A percentile compares a stretch with the other conserved stretches of the same genome.
Conservation (phyloP, 2,888 invertebrate genomes). For the Amblyjoppa fuscipennis region DNA sequence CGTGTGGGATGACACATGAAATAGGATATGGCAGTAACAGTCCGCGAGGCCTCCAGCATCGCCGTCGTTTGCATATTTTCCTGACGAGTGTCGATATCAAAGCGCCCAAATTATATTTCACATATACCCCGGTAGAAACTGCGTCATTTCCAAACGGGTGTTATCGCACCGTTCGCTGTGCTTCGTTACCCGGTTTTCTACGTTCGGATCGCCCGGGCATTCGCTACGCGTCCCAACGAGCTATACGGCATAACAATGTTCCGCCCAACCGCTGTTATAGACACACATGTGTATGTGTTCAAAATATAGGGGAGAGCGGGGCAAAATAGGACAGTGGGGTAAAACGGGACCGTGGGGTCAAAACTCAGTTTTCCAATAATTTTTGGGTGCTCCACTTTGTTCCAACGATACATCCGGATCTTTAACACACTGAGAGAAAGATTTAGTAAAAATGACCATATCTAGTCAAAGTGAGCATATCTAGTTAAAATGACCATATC, state of each 20-base stretch:
- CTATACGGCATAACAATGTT: conserved; percentile 6
- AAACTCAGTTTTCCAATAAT: too few species aligned
- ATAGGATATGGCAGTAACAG: conserved; percentile 1
- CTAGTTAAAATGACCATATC: too few species aligned
- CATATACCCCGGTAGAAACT: neutral
- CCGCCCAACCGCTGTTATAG: neutral
- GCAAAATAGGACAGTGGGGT: too few species aligned
- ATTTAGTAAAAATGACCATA: too few species aligned
- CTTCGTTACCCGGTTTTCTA: conserved; percentile 4
- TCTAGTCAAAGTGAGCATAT: too few species aligned
- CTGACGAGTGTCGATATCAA: conserved; percentile 45
- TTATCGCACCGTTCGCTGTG: conserved; percentile 21
- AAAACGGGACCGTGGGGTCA: too few species aligned
- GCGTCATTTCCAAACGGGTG: conserved; percentile 18
- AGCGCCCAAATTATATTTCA: conserved; percentile 51
- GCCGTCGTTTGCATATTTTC: conserved; percentile 30
- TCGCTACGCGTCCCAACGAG: neutral
- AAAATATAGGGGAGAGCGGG: neutral
- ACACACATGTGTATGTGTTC: neutral
- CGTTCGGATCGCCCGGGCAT: neutral
- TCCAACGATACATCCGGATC: too few species aligned
- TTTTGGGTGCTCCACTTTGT: too few species aligned
- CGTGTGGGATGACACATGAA: neutral
- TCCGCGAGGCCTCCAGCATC: neutral
- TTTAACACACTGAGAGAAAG: too few species aligned